Percentiles rank a stretch among this genome's conserved stretches.
Conservation (phyloP, 1,140 invertebrate species). For the Drosophila prosaltans region DNA sequence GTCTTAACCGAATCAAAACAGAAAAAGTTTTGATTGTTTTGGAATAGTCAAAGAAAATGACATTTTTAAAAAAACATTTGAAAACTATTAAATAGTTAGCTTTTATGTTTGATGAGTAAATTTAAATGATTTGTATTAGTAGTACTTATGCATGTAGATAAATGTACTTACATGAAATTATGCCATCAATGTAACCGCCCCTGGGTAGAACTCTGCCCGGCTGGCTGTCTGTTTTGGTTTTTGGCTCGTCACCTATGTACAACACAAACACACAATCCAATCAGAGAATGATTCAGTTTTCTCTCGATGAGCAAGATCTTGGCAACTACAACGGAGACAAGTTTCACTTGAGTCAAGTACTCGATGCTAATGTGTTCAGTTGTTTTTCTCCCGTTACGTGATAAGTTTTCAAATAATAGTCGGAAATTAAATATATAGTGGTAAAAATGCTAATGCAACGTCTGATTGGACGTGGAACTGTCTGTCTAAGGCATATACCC, state of each 20-base stretch:
- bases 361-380: not conserved
- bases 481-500: not conserved
- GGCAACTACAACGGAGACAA: not conserved
- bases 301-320: not conserved
- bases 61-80: no score
- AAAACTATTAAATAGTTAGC: no score
- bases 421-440: not conserved
- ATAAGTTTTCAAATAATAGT: conserved; percentile 1
- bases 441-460: conserved; percentile 27
- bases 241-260: not conserved
- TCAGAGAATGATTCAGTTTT: not conserved
- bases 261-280: not conserved
- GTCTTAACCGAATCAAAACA: no score
- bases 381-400: conserved; percentile 6
- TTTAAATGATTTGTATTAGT: no score
- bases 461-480: conserved; percentile 4
- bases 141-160: no score
- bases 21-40: no score
- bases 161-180: not conserved
- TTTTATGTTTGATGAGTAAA: no score
- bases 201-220: not conserved
- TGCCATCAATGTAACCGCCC: not conserved
- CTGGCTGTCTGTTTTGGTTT: not conserved
- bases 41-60: no score
- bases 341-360: not conserved